Evolutionary conservation across 2,797 vertebrate genomes (phyloP).

Genomic region (Phataginus tricuspis): DNA sequence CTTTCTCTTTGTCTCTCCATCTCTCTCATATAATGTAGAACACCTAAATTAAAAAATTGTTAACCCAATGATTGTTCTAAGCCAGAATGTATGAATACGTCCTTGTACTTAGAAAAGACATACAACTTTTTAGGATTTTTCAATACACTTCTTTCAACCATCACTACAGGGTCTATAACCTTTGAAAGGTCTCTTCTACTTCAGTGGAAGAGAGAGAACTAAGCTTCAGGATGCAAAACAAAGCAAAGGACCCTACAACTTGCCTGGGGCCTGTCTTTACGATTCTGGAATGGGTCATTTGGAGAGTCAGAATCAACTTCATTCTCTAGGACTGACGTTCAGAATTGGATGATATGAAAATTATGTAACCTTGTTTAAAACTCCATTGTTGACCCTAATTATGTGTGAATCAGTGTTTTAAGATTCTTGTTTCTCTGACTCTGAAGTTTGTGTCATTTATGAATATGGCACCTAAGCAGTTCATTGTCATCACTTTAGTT

Average conservation of each 20-base stretch:
- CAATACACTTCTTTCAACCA: background rate
- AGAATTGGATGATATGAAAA: background rate
- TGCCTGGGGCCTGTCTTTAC: background rate
- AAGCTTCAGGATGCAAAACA: background rate
- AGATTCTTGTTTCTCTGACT: background rate
- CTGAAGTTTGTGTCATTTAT: background rate
- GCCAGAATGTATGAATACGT: background rate
- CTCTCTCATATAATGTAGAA: background rate
- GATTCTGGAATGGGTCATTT: background rate
- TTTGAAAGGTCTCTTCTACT: background rate
- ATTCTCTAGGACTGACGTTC: background rate
- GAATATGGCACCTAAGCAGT: background rate
- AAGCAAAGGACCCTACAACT: background rate
- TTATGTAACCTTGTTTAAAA: background rate
- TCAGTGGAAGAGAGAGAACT: background rate
- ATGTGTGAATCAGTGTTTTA: background rate
- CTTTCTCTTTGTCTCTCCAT: background rate
- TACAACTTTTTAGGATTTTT: background rate
- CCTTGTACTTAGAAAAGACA: background rate
- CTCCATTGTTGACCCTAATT: background rate
- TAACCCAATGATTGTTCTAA: background rate
- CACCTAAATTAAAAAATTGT: background rate
- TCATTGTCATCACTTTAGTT: background rate
- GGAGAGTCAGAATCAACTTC: background rate
- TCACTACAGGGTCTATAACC: background rate